Evolutionary conservation across 30 jellyfish, hydroid and myxozoan species (phyloP), one percentile per base, ranked within the genome.

Genomic region (Haliclystus octoradiatus): DNA sequence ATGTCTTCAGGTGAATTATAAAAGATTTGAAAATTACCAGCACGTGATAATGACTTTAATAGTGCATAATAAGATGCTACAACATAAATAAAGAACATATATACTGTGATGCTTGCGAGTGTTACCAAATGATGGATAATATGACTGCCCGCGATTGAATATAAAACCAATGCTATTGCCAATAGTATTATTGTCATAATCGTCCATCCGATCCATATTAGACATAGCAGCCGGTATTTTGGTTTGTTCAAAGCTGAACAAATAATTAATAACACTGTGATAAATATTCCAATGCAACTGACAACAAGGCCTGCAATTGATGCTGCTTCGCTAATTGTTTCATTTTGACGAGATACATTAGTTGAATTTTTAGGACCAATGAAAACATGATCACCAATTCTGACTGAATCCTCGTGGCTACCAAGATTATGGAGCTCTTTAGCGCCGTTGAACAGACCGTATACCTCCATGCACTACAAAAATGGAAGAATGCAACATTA

Each of bases 121-220:
- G 57, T 40, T 5, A 40, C 19, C 19, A 40, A 19, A 40, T 40
- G 57, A 19, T 40, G 57, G 19, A 40, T 40, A 19, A 40, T 40
- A 19, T 40, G 57, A 19, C 57, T 40, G 57, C 57, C 57, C 9
- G 14, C 57, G 57, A 40, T 40, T 9, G 57, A 9, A 19, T 40
- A 40, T 23, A 57, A 22, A 12, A 57, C 69, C 26, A 57, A 57
- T 57, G 32, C 26, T 12, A 57, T 26, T 4, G 23, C 13, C 69
- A 57, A 15, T 9, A 57, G 32, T 5, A 22, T 9, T 5, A 57
- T 26, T 4, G 69, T 26, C 26, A 57, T 22, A 15, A 26, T 26
- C 12, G 69, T 23, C 69, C 69, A 57, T 5, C 32, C 69, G 26
- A 57, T 57, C 69, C 69, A 57, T 5, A 57, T 9, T 26, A 57